A percentile compares a stretch with the other conserved stretches of the same genome.
Evolutionary conservation across 2,888 invertebrate species (phyloP).

Genomic region (Phengaris alcon): DNA sequence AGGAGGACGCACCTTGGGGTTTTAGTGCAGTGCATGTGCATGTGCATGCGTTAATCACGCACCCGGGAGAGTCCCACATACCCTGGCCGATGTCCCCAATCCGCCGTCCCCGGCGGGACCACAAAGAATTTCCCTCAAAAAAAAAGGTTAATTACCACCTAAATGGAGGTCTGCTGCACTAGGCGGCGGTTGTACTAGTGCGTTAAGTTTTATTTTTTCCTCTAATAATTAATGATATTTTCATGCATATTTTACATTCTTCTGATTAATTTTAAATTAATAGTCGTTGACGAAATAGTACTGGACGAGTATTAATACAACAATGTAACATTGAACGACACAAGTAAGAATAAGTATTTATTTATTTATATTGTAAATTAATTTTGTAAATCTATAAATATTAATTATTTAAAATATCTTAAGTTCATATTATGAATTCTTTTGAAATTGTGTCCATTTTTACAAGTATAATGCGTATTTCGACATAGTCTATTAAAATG

Average conservation of each 20-base stretch:
- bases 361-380: constrained; percentile 9
- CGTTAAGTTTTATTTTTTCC: no score
- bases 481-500: not conserved
- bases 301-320: not conserved
- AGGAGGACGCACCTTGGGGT: no score
- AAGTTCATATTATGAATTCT: constrained; percentile 13
- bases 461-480: constrained; percentile 20
- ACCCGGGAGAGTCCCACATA: no score
- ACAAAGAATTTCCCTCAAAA: no score
- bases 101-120: no score
- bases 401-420: constrained; percentile 10
- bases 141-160: no score
- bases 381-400: constrained; percentile 19
- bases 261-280: not conserved
- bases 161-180: no score
- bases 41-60: no score
- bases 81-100: no score
- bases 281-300: not conserved
- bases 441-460: constrained; percentile 13
- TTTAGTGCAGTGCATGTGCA: no score
- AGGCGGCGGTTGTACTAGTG: no score
- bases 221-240: not conserved
- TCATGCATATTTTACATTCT: not conserved
- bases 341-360: constrained; percentile 1
- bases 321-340: constrained; percentile 19